phyloP scores from a whole-genome alignment of 2,797 vertebrate genomes.

The Melanotaenia trifasciata region DNA sequence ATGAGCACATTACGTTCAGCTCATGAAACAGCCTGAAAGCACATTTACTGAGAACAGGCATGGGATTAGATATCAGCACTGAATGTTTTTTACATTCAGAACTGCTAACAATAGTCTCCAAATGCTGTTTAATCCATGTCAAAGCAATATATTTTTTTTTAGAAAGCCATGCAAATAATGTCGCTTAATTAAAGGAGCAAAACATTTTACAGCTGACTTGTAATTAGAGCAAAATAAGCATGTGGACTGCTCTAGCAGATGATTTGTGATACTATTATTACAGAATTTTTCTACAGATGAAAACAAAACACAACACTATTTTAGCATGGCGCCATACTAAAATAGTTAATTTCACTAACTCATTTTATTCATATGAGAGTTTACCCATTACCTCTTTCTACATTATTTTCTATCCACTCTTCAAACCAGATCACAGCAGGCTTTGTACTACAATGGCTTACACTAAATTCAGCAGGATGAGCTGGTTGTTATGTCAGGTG shows the following conservation, averaged over 20 bases:
- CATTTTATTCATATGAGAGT: not conserved
- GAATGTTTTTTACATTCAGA: constrained; percentile 25
- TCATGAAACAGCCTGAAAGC: constrained; percentile 35
- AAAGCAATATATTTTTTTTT: constrained; percentile 20
- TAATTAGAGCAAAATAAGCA: not conserved
- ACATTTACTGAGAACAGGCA: constrained; percentile 24
- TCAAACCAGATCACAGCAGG: not conserved
- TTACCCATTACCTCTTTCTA: not conserved
- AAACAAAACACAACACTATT: not conserved
- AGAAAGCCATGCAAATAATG: constrained; percentile 13
- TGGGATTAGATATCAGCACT: constrained; percentile 9
- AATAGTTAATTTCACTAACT: not conserved
- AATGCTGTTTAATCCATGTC: not conserved
- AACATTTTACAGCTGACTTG: constrained; percentile 10
- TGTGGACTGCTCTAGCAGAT: not conserved
- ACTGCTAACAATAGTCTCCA: constrained; percentile 10
- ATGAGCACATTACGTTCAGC: constrained; percentile 8
- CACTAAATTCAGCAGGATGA: not conserved
- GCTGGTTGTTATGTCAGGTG: not conserved
- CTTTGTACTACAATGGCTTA: not conserved
- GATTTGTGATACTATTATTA: not conserved
- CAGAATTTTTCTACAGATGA: not conserved
- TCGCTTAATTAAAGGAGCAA: constrained; percentile 15
- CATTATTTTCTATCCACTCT: not conserved
- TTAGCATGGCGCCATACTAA: not conserved